Evolutionary conservation across 37 sponge, comb jelly and placozoan genomes (phyloP), one percentile per base, ranked within the genome.

Genomic region (Hexactinellida sp.): DNA sequence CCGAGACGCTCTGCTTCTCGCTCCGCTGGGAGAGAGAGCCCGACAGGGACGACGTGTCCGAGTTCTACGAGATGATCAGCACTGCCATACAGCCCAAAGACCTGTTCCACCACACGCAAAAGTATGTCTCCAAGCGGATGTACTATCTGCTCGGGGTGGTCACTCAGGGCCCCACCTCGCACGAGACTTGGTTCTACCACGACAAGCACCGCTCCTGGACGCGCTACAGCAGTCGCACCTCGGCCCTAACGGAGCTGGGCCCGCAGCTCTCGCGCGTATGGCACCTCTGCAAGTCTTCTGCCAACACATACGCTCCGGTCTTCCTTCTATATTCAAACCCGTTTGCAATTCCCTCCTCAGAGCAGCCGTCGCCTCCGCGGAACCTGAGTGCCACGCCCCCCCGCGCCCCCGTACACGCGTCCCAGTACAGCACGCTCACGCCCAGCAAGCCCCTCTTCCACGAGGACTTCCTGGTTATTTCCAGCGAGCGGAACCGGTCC

Each of bases 151-250:
- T 63, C 21, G 76, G 76, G 30, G 13, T 63, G 5, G 30, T 63
- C 25, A 63, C 76, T 10, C 28, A 63, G 34, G 30, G 76, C 76
- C 76, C 76, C 30, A 32, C 21, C 13, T 63, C 21, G 19, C 5
- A 23, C 34, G 76, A 63, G 76, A 63, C 76, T n/a, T 63, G 76
- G 76, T 63, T 63, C 34, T 63, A 63, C 76, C 21, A 63, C 34
- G 19, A 63, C 19, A n/a, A 63, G 28, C 3, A 25, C 76, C 30
- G 76, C 34, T 63, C 28, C 34, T 63, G 76, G 76, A 63, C 76
- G 34, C 76, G 13, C 34, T 63, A 32, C 76, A 63, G 76, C 34
- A 23, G 76, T n/a, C 3, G 76, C 3, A 63, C 76, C 28, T n/a
- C 3, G 3, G 76, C 28, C 25, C 19, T 63, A 1, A 25, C 32